These are phyloP conservation scores for Reticulitermes lucifugus DNA, from an alignment of 2,888 invertebrate species.

Conservation along the genomic window DNA sequence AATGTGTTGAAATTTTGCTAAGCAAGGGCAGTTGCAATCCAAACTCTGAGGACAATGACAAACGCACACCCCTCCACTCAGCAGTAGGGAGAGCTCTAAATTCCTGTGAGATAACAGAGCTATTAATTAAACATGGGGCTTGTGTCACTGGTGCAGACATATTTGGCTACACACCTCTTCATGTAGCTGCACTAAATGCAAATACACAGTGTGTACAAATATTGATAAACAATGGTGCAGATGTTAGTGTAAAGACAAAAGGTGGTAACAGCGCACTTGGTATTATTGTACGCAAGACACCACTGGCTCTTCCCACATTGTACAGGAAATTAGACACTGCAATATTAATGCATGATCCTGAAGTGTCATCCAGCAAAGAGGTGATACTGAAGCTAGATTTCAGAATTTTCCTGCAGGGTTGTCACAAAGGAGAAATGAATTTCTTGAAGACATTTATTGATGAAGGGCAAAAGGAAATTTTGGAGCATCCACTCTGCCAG, in stretches of 20 bases:
- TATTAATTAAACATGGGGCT: conserved; percentile 81
- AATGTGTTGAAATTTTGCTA: conserved; percentile 82
- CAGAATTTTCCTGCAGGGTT: conserved; percentile 83
- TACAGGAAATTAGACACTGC: conserved; percentile 85
- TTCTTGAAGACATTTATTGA: conserved; percentile 89
- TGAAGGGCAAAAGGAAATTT: conserved; percentile 88
- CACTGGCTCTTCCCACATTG: conserved; percentile 85
- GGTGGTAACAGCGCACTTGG: conserved; percentile 88
- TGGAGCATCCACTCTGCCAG: conserved; percentile 88
- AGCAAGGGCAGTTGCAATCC: conserved; percentile 82
- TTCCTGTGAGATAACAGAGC: conserved; percentile 84
- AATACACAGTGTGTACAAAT: conserved; percentile 87
- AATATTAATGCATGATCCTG: conserved; percentile 63
- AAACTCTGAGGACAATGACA: conserved; percentile 83
- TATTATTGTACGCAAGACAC: conserved; percentile 87
- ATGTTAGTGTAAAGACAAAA: conserved; percentile 87
- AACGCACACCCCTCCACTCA: conserved; percentile 84
- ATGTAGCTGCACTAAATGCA: conserved; percentile 88
- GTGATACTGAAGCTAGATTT: conserved; percentile 86
- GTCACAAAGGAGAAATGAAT: conserved; percentile 86
- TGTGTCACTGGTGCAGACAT: conserved; percentile 87
- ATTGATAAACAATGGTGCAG: conserved; percentile 85
- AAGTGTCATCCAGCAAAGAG: conserved; percentile 71
- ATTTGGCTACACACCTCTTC: conserved; percentile 87
- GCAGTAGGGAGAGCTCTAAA: conserved; percentile 86